Evolutionary conservation across 2,888 invertebrate species (phyloP).

Genomic region (Pristionchus japonicus): DNA sequence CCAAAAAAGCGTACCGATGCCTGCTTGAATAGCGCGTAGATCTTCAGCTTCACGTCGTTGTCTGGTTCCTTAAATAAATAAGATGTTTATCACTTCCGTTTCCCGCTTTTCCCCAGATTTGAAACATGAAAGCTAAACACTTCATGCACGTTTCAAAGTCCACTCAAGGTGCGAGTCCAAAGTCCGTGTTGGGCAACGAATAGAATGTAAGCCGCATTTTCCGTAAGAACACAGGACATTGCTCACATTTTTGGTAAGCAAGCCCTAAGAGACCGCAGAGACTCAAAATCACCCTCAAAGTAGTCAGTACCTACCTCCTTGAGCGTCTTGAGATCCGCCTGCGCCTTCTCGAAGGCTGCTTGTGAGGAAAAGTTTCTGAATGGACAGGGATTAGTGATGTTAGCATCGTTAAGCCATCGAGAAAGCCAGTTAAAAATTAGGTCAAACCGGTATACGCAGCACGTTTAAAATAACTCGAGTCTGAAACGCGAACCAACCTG

Average conservation of each 20-base stretch:
- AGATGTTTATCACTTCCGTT: neutral
- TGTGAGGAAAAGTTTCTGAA: slow-evolving; percentile 36
- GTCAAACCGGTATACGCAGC: neutral
- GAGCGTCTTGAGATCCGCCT: slow-evolving; percentile 65
- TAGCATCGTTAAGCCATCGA: no score
- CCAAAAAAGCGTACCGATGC: slow-evolving; percentile 64
- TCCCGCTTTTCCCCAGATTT: neutral
- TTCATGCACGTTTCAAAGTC: neutral
- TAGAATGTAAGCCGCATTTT: no score
- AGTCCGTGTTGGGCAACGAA: no score
- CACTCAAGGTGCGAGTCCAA: no score
- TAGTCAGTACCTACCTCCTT: slow-evolving; percentile 52
- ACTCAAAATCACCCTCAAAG: no score
- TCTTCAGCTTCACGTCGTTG: slow-evolving; percentile 78
- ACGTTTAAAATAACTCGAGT: neutral
- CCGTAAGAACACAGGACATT: no score
- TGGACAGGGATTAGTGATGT: neutral
- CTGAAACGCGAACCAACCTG: neutral
- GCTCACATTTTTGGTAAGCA: no score
- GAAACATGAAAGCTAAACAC: neutral
- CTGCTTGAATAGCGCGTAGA: slow-evolving; percentile 80
- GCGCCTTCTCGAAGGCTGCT: slow-evolving; percentile 65
- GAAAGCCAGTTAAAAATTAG: neutral
- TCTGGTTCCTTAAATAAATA: slow-evolving; percentile 76
- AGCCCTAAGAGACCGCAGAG: no score